These are phyloP conservation scores for Perithous albicinctus DNA, from an alignment of 2,888 invertebrate species.

Conservation along the genomic window DNA sequence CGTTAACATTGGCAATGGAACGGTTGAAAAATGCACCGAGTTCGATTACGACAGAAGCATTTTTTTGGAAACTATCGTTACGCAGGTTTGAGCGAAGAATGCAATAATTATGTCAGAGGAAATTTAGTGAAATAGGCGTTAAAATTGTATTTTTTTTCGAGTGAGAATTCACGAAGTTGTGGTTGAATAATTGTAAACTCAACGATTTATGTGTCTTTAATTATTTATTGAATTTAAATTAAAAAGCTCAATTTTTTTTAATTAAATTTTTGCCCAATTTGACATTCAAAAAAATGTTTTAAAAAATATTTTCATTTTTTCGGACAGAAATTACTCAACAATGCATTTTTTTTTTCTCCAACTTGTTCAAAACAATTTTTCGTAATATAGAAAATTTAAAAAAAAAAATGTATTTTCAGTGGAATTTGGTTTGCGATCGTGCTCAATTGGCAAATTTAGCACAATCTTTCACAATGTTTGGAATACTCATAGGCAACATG, in stretches of 20 bases:
- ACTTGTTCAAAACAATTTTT: not conserved
- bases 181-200: no score
- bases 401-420: conserved; percentile 80
- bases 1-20: conserved; percentile 75
- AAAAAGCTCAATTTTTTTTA: no score
- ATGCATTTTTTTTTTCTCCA: not conserved
- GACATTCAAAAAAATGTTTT: no score
- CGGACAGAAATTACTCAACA: not conserved
- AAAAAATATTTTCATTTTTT: not conserved
- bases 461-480: conserved; percentile 87
- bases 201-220: no score
- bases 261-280: no score
- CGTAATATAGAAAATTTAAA: not conserved
- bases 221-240: no score
- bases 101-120: no score
- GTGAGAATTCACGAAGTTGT: no score
- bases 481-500: conserved; percentile 86
- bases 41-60: conserved; percentile 86
- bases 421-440: conserved; percentile 87
- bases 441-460: conserved; percentile 86
- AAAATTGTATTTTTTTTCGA: no score
- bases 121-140: no score
- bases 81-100: conserved; percentile 83
- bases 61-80: conserved; percentile 88
- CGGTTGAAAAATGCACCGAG: conserved; percentile 76